A percentile compares a stretch with the other conserved stretches of the same genome.
phyloP scores from a whole-genome alignment of 1,140 invertebrate species.

The Anastrepha ludens region DNA sequence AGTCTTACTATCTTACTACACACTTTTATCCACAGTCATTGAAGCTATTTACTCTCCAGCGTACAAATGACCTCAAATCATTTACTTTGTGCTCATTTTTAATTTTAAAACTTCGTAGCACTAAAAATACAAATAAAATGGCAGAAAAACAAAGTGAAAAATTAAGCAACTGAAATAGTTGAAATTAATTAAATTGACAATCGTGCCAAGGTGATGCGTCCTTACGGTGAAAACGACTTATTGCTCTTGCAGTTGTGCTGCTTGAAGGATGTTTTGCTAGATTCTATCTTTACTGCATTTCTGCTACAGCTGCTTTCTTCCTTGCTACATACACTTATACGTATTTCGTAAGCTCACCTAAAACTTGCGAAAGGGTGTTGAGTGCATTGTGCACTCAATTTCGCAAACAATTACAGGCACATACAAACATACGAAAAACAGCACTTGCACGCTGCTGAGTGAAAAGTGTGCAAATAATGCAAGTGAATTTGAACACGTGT shows the following conservation, averaged over 20 bases:
- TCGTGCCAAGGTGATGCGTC: slow-evolving; percentile 24
- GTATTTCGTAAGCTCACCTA: not conserved
- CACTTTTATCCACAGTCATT: not conserved
- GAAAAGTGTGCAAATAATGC: not conserved
- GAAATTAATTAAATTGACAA: slow-evolving; percentile 45
- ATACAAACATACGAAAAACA: not conserved
- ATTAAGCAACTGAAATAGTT: not conserved
- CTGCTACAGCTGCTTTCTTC: not conserved
- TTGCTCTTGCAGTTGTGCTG: not conserved
- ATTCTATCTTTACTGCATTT: not conserved
- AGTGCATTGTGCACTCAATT: slow-evolving; percentile 48
- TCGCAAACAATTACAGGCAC: slow-evolving; percentile 11
- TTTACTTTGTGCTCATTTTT: slow-evolving; percentile 23
- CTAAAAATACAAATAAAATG: not conserved
- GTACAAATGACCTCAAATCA: slow-evolving; percentile 46
- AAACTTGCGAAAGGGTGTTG: slow-evolving; percentile 2
- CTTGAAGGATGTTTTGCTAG: not conserved
- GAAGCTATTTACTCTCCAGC: not conserved
- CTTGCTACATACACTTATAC: not conserved
- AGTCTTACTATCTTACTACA: not conserved
- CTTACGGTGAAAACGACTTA: not conserved
- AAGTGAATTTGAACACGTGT: not conserved
- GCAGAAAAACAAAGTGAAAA: not conserved
- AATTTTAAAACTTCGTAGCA: slow-evolving; percentile 17
- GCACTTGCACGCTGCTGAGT: not conserved